Evolutionary conservation across 2,888 invertebrate genomes (phyloP), one percentile per base, ranked within the genome.

Genomic region (Cancer borealis): DNA sequence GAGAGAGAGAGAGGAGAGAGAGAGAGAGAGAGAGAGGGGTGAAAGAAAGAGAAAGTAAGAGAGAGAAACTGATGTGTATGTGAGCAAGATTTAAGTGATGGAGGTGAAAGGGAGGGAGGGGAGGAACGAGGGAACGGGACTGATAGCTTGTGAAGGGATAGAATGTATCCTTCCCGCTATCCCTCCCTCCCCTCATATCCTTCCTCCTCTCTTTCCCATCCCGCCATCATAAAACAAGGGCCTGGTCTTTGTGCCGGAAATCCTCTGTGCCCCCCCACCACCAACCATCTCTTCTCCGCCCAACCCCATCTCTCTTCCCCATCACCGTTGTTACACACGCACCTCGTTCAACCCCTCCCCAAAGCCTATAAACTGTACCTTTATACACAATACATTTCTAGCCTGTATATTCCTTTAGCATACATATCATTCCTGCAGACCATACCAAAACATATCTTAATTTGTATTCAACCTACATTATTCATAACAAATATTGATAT

Each of bases 231-330:
- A 84, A 84, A 84, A 84, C 84, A 84, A 84, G 84, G 84, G 39
- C 39, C 39, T n/a, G n/a, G 73, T 79, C 73, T 79, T 79, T 84
- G 84, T 84, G 84, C 84, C 84, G 84, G 84, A 84, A 84, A 84
- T 84, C 39, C 39, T 30, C 39, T 39, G 8, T 30, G 10, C 84
- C 39, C 3, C 12, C 84, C 84, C 30, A 5, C n/a, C n/a, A n/a
- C 73, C n/a, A 17, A 26, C 2, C 21, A 26, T 47, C 88, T 5
- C n/a, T 49, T 47, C 17, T 6, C 88, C 88, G 26, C 47, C 88
- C 88, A 12, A 17, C 88, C 21, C 49, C n/a, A 47, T n/a, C 49
- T 49, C 26, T 49, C 46, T 5, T 47, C 88, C 47, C 47, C 87
- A 30, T 60, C 60, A 60, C 21, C 60, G 21, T 21, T 21, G 2